Evolutionary conservation across 2,888 invertebrate genomes (phyloP).

Genomic region (Pyrochroa serraticornis): DNA sequence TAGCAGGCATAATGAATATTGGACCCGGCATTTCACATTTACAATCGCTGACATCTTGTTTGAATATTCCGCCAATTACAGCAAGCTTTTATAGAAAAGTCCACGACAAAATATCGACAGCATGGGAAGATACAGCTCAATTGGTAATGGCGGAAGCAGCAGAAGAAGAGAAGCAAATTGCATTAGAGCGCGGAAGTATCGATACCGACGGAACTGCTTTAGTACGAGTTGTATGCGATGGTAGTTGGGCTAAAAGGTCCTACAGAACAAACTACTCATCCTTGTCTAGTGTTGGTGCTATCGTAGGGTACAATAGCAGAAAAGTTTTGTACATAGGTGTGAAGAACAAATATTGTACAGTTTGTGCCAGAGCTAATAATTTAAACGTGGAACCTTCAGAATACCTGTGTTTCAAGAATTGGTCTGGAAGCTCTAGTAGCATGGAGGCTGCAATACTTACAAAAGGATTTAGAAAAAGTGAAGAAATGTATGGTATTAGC

Average conservation of each 20-base stretch:
- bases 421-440: conserved; percentile 8
- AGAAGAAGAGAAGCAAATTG: conserved; percentile 1
- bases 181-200: not conserved
- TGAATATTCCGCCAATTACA: not conserved
- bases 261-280: conserved; percentile 14
- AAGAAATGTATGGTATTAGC: conserved; percentile 5
- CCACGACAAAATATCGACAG: not conserved
- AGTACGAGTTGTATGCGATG: not conserved
- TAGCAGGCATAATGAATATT: not conserved
- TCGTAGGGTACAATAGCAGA: conserved; percentile 6
- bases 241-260: not conserved
- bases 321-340: conserved; percentile 9
- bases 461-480: conserved; percentile 8
- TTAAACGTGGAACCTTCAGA: not conserved
- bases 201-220: not conserved
- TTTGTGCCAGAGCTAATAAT: conserved; percentile 1
- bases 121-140: conserved; percentile 1
- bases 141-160: conserved; percentile 1
- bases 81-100: not conserved
- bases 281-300: conserved; percentile 36
- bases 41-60: not conserved
- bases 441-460: conserved; percentile 9
- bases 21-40: not conserved
- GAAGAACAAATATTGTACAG: conserved; percentile 13
- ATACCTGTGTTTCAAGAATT: conserved; percentile 15